phyloP scores from a whole-genome alignment of 2,113 vertebrate genomes.

The Athene cunicularia region DNA sequence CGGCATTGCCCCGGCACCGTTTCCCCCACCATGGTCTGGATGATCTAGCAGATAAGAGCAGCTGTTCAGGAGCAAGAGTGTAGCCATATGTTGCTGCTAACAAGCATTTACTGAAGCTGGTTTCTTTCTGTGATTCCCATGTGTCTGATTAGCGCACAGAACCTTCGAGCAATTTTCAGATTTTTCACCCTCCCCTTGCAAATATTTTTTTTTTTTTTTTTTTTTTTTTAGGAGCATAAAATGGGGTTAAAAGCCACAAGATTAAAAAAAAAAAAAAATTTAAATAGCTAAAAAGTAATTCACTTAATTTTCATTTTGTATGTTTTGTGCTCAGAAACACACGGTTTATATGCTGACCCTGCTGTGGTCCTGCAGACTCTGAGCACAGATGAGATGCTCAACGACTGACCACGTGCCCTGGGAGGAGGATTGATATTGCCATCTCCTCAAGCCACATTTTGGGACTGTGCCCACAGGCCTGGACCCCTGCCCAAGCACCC shows the following conservation, averaged over 20 bases:
- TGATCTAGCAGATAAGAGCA: conserved; percentile 25
- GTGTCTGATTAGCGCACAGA: conserved; percentile 40
- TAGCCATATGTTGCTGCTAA: conserved; percentile 45
- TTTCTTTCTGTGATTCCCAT: conserved; percentile 2
- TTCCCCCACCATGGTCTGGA: neutral
- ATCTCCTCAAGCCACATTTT: neutral
- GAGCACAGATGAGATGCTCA: neutral
- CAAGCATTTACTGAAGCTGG: conserved; percentile 40
- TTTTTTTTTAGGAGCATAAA: neutral
- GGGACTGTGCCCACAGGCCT: neutral
- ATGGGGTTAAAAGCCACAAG: neutral
- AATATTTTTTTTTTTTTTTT: neutral
- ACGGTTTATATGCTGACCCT: neutral
- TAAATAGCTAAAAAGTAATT: neutral
- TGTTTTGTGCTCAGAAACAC: neutral
- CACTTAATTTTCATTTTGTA: rapidly evolving
- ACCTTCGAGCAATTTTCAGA: neutral
- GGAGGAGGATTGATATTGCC: neutral
- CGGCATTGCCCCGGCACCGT: rapidly evolving
- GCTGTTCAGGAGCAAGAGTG: neutral
- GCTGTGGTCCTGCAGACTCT: neutral
- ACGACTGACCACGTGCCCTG: rapidly evolving
- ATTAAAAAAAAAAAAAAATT: neutral
- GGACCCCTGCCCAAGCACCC: neutral
- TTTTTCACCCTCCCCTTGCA: neutral